Base-by-base conservation (phyloP, 2,888 invertebrate genomes). In the Tethea ocularis region DNA sequence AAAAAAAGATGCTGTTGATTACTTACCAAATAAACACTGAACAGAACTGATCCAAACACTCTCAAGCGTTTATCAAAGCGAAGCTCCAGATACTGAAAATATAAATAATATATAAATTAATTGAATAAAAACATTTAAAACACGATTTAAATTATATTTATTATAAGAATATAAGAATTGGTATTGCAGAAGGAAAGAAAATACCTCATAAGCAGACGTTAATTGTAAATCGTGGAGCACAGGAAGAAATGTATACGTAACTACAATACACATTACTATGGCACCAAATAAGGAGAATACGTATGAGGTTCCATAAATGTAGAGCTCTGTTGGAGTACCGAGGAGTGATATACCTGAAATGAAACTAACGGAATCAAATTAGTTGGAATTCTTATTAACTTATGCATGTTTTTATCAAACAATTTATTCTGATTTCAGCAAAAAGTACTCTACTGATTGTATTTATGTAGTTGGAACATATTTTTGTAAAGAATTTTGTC, bases 291-390 rank as follows among this genome's bases (percentile, higher is more conserved):
- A 85, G 8, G 95, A 93, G 75, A 94, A 96, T 46, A 95, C 80
- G 78, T 96, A 97, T 61, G 96, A 95, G 13, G 95, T 95, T 0
- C 97, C 97, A 75, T 96, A 96, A 13, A 96, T 89, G 74, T 97
- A 97, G 23, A 97, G 91, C 80, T 97, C 97, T 0, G 97, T 96
- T 1, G 97, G 97, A 6, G 95, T 96, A 1, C 97, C 97, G 67
- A 97, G 87, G 41, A 97, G 84, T 0, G 96, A 96, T 67, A 97
- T 97, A 10, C 96, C 96, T 71, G 96, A 96, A 79, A 96, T 95
- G 66, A 95, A 96, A 83, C 96, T 95, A 77, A 64, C 71, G 66
- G 41, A 58, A 57, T 36, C 11, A 52, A 52, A 22, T 46, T 36
- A 17, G 15, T 54, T n/a, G 10, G 7, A n/a, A 38, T 38, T 38